phyloP scores from a whole-genome alignment of 2,113 vertebrate genomes.

The Lasiurus cinereus region DNA sequence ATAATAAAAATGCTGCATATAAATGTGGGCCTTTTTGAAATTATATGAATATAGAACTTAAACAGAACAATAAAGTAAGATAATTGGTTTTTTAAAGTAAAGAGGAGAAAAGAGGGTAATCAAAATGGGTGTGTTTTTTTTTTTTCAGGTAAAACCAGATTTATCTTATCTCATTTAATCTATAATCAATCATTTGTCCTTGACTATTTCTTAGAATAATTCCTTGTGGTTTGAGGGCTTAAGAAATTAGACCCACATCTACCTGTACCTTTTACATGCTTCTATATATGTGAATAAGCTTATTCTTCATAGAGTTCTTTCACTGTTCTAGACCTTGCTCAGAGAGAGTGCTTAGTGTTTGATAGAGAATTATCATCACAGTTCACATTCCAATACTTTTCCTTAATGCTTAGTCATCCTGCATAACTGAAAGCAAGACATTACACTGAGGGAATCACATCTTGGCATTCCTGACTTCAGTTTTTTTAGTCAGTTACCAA shows the following conservation, averaged over 20 bases:
- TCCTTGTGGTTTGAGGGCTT: background rate
- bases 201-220: conserved; percentile 15
- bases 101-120: background rate
- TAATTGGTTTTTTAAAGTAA: conserved; percentile 4
- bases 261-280: background rate
- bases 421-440: background rate
- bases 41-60: background rate
- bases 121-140: background rate
- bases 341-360: background rate
- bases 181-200: background rate
- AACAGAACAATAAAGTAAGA: background rate
- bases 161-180: conserved; percentile 1
- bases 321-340: background rate
- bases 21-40: background rate
- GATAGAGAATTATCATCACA: background rate
- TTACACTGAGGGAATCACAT: background rate
- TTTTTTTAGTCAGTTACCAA: background rate
- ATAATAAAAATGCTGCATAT: background rate
- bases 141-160: background rate
- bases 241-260: background rate
- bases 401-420: background rate
- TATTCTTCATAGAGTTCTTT: background rate
- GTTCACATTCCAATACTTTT: background rate
- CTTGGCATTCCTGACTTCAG: background rate
- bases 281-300: background rate